Conservation (phyloP, 2,888 invertebrate genomes). For the Drosophila pegasa region DNA sequence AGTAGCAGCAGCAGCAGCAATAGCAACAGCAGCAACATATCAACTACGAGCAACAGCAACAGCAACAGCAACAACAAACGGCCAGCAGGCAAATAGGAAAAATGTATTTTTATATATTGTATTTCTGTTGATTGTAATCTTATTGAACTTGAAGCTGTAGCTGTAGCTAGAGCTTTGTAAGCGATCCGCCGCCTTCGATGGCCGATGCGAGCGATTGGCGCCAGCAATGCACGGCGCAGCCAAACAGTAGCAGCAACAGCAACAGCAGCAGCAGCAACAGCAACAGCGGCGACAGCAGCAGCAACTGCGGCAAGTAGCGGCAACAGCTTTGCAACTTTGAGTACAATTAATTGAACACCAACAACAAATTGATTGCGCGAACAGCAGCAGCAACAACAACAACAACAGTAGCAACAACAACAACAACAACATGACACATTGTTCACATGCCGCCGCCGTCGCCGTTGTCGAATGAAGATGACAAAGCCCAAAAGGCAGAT, state of each 20-base stretch:
- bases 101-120: slow-evolving; percentile 58
- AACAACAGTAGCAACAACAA: slow-evolving; percentile 27
- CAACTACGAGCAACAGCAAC: slow-evolving; percentile 29
- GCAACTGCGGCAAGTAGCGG: slow-evolving; percentile 47
- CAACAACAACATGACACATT: slow-evolving; percentile 74
- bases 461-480: slow-evolving; percentile 67
- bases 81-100: slow-evolving; percentile 66
- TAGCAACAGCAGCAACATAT: slow-evolving; percentile 26
- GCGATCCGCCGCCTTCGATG: slow-evolving; percentile 40
- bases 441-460: slow-evolving; percentile 71
- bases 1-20: slow-evolving; percentile 22
- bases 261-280: slow-evolving; percentile 42
- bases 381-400: slow-evolving; percentile 53
- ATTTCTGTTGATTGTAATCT: slow-evolving; percentile 66
- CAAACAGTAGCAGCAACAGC: slow-evolving; percentile 36
- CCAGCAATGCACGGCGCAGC: slow-evolving; percentile 41
- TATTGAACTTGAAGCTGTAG: slow-evolving; percentile 28
- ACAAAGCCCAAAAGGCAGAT: slow-evolving; percentile 63
- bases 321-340: slow-evolving; percentile 69
- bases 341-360: slow-evolving; percentile 79
- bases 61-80: slow-evolving; percentile 16
- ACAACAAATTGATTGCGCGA: slow-evolving; percentile 80
- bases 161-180: slow-evolving; percentile 25
- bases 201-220: slow-evolving; percentile 62
- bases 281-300: slow-evolving; percentile 43